phyloP scores from a whole-genome alignment of 2,888 invertebrate species.

The Phlogophora meticulosa region DNA sequence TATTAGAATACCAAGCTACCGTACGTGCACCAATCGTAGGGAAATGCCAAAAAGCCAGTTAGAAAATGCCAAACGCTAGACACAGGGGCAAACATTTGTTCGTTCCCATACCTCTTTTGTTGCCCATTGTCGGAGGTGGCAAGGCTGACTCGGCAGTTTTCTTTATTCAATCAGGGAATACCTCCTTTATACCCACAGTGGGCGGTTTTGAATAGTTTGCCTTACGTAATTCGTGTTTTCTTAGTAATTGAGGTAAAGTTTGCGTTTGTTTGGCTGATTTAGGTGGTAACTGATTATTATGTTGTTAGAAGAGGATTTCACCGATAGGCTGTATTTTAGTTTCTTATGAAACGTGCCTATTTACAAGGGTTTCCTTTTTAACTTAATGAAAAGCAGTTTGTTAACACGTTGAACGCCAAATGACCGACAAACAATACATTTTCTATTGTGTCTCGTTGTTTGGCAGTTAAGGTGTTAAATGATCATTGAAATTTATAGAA shows the following conservation, averaged over 20 bases:
- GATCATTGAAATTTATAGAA: too few relatives aligned
- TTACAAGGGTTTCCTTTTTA: neutral
- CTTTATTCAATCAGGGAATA: slow-evolving; percentile 70
- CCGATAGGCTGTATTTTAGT: neutral
- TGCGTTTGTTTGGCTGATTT: slow-evolving; percentile 29
- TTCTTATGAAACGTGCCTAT: neutral
- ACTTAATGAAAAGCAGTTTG: too few relatives aligned
- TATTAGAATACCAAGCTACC: slow-evolving; percentile 51
- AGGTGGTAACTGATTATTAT: slow-evolving; percentile 21
- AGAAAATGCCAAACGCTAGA: slow-evolving; percentile 74
- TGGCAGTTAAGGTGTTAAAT: too few relatives aligned
- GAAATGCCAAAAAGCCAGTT: slow-evolving; percentile 73
- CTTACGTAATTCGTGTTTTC: slow-evolving; percentile 62
- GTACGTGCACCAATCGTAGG: slow-evolving; percentile 57
- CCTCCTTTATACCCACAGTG: slow-evolving; percentile 60
- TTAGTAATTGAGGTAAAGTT: slow-evolving; percentile 50
- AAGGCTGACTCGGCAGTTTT: slow-evolving; percentile 69
- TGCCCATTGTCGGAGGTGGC: slow-evolving; percentile 67
- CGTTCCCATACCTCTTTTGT: slow-evolving; percentile 69
- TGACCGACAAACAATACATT: too few relatives aligned
- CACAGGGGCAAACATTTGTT: slow-evolving; percentile 75
- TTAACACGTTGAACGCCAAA: too few relatives aligned
- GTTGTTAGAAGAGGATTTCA: neutral
- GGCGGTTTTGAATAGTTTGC: slow-evolving; percentile 57
- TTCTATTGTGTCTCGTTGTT: too few relatives aligned